phyloP scores from a whole-genome alignment of 2,888 invertebrate genomes.

The Caenorhabditis sulstoni region DNA sequence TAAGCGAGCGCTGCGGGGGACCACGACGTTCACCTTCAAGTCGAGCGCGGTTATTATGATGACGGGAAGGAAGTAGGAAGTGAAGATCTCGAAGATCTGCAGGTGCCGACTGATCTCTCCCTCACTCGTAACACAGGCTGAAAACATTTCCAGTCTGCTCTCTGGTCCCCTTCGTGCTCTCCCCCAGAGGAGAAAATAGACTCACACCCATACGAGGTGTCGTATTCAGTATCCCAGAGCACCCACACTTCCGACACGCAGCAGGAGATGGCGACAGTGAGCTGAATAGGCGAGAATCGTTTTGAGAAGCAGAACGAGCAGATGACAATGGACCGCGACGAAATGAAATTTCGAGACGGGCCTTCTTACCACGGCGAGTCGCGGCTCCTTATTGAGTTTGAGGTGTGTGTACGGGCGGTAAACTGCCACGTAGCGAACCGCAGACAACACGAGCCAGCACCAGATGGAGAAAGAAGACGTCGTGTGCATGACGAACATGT shows the following conservation, averaged over 20 bases:
- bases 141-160: constrained; percentile 34
- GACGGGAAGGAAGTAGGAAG: constrained; percentile 77
- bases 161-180: constrained; percentile 33
- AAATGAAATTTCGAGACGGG: constrained; percentile 18
- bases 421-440: constrained; percentile 77
- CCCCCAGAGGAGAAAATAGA: too few relatives aligned
- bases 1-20: too few relatives aligned
- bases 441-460: constrained; percentile 78
- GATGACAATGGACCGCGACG: constrained; percentile 5
- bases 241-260: constrained; percentile 73
- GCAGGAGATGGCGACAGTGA: constrained; percentile 69
- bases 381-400: constrained; percentile 73
- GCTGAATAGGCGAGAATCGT: constrained; percentile 53
- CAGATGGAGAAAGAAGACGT: constrained; percentile 77
- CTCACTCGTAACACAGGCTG: constrained; percentile 59
- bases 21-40: constrained; percentile 60
- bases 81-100: constrained; percentile 75
- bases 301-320: not conserved
- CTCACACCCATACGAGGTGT: constrained; percentile 45
- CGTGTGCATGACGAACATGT: constrained; percentile 77
- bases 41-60: constrained; percentile 74
- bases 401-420: constrained; percentile 78
- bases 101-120: constrained; percentile 63
- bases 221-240: constrained; percentile 68
- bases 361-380: constrained; percentile 71